A percentile compares a stretch with the other conserved stretches of the same genome.
These are phyloP conservation scores for Mixornis gularis DNA, from an alignment of 2,113 vertebrate species.

Conservation along the genomic window DNA sequence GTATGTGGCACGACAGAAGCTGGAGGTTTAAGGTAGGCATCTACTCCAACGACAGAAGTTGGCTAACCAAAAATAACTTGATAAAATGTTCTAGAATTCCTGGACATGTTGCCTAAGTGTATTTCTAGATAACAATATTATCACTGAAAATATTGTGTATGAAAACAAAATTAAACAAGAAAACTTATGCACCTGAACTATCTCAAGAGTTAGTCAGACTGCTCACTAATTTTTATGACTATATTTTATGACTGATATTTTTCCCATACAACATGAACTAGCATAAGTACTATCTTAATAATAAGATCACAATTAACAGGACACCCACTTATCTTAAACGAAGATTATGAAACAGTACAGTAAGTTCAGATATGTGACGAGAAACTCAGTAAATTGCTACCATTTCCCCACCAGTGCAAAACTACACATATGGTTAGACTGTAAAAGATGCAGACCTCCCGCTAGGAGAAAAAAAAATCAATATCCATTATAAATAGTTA, in stretches of 20 bases:
- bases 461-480: no score
- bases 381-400: not conserved
- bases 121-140: not conserved
- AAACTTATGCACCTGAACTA: not conserved
- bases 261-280: not conserved
- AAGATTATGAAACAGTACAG: not conserved
- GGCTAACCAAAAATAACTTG: not conserved
- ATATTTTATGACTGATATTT: not conserved
- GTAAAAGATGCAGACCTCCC: not conserved
- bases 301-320: not conserved
- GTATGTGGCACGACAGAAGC: not conserved
- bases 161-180: not conserved
- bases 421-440: fast-evolving
- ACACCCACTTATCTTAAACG: not conserved
- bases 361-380: not conserved
- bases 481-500: not conserved
- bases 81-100: not conserved
- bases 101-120: not conserved
- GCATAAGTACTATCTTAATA: no score
- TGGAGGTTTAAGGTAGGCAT: not conserved
- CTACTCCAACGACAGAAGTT: not conserved
- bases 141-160: not conserved
- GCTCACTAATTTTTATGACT: not conserved
- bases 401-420: not conserved
- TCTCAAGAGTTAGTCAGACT: not conserved